These are phyloP conservation scores for Embidobia sp. DNA, from an alignment of 2,888 invertebrate species.

Conservation along the genomic window DNA sequence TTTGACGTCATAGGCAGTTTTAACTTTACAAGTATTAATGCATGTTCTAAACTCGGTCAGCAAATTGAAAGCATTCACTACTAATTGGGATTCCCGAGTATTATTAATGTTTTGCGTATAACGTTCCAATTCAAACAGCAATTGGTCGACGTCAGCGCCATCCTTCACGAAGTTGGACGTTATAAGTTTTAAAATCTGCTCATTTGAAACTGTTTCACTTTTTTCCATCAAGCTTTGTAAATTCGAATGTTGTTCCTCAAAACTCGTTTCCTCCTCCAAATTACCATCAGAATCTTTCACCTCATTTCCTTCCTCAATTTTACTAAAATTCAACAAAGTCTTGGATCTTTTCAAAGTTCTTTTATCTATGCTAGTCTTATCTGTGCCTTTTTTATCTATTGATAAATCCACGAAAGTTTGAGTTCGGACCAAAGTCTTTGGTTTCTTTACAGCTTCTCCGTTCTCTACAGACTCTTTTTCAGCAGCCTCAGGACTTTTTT, in stretches of 20 bases:
- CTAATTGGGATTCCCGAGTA: constrained; percentile 64
- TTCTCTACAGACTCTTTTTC: too few species aligned
- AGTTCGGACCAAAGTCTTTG: constrained; percentile 43
- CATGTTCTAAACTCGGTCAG: constrained; percentile 75
- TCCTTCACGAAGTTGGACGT: constrained; percentile 20
- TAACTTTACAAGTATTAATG: constrained; percentile 68
- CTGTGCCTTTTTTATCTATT: background rate
- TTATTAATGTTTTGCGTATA: constrained; percentile 65
- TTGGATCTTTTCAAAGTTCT: constrained; percentile 54
- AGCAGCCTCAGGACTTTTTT: constrained; percentile 14
- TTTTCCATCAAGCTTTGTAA: constrained; percentile 20
- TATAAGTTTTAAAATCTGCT: constrained; percentile 33
- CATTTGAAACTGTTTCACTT: constrained; percentile 3
- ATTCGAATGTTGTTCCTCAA: too few species aligned
- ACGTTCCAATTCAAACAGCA: constrained; percentile 68
- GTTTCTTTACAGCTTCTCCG: too few species aligned
- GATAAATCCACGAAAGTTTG: constrained; percentile 54
- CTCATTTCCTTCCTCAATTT: constrained; percentile 13
- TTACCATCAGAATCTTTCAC: background rate
- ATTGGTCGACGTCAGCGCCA: constrained; percentile 7
- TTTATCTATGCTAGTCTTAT: too few species aligned
- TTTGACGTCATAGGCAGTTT: constrained; percentile 68
- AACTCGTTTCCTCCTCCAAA: background rate
- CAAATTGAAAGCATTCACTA: constrained; percentile 71
- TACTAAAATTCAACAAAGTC: constrained; percentile 31